Percentiles rank a stretch among this genome's conserved stretches.
phyloP scores from a whole-genome alignment of 2,797 vertebrate genomes.

The Luscinia luscinia region DNA sequence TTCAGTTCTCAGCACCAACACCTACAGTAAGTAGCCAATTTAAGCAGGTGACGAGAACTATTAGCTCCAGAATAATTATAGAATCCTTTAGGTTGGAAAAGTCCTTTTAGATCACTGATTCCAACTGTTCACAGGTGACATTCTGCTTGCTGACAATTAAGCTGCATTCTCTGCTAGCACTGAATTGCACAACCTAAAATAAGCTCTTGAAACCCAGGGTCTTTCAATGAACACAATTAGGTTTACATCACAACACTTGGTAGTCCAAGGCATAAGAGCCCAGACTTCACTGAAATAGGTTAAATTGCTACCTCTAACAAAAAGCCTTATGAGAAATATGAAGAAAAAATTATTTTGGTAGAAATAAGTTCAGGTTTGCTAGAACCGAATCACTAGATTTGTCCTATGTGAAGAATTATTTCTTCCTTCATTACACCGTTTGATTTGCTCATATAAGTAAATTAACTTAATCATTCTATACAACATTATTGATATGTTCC shows the following conservation, averaged over 20 bases:
- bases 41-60: neutral
- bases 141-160: neutral
- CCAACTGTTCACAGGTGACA: neutral
- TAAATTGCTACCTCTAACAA: neutral
- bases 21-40: neutral
- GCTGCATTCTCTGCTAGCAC: neutral
- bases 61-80: neutral
- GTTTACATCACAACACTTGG: neutral
- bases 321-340: neutral
- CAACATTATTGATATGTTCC: constrained; percentile 7
- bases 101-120: neutral
- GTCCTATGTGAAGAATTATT: neutral
- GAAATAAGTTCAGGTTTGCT: neutral
- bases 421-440: neutral
- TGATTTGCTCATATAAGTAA: constrained; percentile 21
- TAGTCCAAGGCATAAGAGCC: neutral
- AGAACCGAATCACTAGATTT: neutral
- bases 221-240: neutral
- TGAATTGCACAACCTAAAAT: neutral
- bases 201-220: neutral
- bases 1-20: neutral
- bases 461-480: constrained; percentile 35
- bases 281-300: neutral
- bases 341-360: neutral
- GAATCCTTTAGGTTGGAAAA: neutral